These are phyloP conservation scores for Nothocercus julius DNA, from an alignment of 2,113 vertebrate species.

Conservation along the genomic window DNA sequence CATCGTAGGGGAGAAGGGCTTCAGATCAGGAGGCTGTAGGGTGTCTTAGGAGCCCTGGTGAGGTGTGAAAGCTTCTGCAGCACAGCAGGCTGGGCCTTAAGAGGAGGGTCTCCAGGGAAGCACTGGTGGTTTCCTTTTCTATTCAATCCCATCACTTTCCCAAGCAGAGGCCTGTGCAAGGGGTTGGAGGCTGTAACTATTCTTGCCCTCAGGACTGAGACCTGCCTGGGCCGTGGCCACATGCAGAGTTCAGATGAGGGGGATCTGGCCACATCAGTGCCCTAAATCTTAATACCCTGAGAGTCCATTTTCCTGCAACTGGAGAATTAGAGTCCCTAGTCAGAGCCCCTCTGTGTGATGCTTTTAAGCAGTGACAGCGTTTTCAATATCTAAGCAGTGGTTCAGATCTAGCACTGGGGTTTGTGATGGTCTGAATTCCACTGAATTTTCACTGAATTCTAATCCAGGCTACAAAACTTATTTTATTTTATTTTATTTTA, in stretches of 20 bases:
- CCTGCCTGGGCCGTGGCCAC: no score
- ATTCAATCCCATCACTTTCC: fast-evolving
- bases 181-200: background rate
- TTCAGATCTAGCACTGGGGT: background rate
- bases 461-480: background rate
- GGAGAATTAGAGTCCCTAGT: background rate
- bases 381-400: background rate
- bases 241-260: background rate
- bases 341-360: background rate
- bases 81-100: background rate
- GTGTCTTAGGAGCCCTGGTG: fast-evolving
- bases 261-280: background rate
- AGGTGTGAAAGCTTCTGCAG: background rate
- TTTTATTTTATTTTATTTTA: no score
- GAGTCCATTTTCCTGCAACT: background rate
- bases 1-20: background rate
- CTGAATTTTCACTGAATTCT: background rate
- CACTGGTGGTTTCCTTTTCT: background rate
- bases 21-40: background rate
- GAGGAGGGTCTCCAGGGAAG: background rate
- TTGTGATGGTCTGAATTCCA: background rate
- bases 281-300: fast-evolving
- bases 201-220: background rate
- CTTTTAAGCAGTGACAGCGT: background rate
- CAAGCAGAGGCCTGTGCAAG: background rate